Base-by-base conservation (phyloP, 2,888 invertebrate species). In the Silvanus unidentatus region DNA sequence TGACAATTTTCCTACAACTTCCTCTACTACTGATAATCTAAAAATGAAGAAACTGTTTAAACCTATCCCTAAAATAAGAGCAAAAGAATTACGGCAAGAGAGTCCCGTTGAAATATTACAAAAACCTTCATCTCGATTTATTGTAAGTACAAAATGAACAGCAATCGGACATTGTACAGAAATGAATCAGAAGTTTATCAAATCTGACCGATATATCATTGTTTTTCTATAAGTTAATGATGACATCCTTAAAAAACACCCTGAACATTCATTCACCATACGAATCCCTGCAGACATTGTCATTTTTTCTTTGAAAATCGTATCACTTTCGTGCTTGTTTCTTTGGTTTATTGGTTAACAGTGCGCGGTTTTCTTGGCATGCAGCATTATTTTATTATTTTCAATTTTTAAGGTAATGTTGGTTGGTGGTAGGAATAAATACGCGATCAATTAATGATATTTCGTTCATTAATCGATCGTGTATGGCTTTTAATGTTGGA, bases 11-110 rank as follows among this genome's bases (percentile, higher is more conserved):
- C 57, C 62, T 54, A 50, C 60, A 56, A 54, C 59, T 51, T 59
- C 59, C 49, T 53, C 54, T 54, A 64, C 64, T 52, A 58, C 58
- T 49, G 57, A 59, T 46, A 57, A 55, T 54, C 62, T 64, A 58
- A 51, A 57, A 60, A 69, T 67, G 69, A 69, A 69, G 63, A 56
- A 60, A 51, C 57, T 66, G 54, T 60, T 64, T 58, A 70, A 68
- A 66, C 64, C 68, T 47, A 60, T 65, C 47, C 63, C 66, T 55
- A 70, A 70, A 65, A 50, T 64, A 54, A 62, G 64, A 57, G 55
- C 59, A 42, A 67, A 67, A 64, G 68, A 69, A 50, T 55, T 61
- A 49, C 58, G 51, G 56, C 62, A 61, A 61, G 67, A 66, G 53
- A 30, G 28, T 40, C 55, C 61, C 22, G 50, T 52, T 51, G 58